Evolutionary conservation across 2,113 vertebrate genomes (phyloP).

Genomic region (Mohoua ochrocephala): DNA sequence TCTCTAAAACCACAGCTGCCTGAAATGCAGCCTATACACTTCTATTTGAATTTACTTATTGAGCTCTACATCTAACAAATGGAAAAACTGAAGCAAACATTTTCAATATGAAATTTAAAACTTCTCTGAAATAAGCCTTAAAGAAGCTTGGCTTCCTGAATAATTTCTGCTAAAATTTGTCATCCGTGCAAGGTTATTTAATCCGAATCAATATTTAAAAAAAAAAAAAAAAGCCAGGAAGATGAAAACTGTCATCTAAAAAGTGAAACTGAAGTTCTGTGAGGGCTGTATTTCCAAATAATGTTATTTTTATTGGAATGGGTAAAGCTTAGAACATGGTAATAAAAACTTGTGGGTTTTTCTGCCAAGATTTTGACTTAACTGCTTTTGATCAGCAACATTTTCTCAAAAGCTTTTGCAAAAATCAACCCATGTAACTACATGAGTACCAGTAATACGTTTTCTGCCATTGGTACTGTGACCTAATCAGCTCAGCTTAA

Average conservation of each 20-base stretch:
- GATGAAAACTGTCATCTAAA: slow-evolving; percentile 42
- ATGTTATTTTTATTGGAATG: slow-evolving; percentile 32
- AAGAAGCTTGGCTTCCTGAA: slow-evolving; percentile 53
- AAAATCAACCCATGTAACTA: not conserved
- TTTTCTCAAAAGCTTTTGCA: not conserved
- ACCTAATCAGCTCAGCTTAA: not conserved
- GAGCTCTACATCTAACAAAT: slow-evolving; percentile 14
- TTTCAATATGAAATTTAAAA: slow-evolving; percentile 38
- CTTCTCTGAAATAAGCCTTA: slow-evolving; percentile 29
- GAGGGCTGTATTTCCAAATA: not conserved
- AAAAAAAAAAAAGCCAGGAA: not conserved
- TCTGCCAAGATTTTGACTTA: slow-evolving; percentile 17
- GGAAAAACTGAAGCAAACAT: slow-evolving; percentile 37
- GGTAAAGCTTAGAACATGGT: not conserved
- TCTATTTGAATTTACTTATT: slow-evolving; percentile 13
- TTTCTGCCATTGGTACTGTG: not conserved
- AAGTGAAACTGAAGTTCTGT: slow-evolving; percentile 12
- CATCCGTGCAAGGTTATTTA: slow-evolving; percentile 4
- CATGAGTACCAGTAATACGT: not conserved
- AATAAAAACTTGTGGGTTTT: not conserved
- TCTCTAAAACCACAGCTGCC: not conserved
- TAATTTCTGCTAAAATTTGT: slow-evolving; percentile 46
- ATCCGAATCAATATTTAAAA: not conserved
- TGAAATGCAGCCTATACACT: not conserved
- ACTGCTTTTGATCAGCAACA: not conserved